Evolutionary conservation across 53 echinoderm and acorn worm genomes (phyloP).

Genomic region (Crossaster papposus): DNA sequence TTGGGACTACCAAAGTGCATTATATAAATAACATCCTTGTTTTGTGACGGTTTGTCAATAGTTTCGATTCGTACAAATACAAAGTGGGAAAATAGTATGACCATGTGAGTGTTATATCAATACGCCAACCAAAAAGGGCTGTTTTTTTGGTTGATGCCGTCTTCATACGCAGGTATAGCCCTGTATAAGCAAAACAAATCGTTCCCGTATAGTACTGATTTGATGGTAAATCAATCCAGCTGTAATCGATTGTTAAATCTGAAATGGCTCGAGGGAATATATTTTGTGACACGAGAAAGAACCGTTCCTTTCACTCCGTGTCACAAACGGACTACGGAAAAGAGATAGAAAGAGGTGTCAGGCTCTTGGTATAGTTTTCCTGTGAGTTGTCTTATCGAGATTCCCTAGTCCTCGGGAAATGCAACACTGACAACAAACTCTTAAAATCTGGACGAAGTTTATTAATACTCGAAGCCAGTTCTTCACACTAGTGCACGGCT

Average conservation of each 20-base stretch:
- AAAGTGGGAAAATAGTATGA: background rate
- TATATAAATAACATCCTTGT: too few relatives aligned
- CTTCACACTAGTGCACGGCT: background rate
- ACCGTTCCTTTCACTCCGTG: background rate
- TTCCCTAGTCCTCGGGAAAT: background rate
- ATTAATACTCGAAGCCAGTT: background rate
- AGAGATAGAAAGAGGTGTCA: background rate
- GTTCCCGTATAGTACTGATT: background rate
- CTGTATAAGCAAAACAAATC: background rate
- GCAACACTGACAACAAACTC: slow-evolving; percentile 5
- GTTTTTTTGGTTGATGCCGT: background rate
- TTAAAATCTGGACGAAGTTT: background rate
- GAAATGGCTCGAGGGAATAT: background rate
- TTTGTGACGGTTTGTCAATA: background rate
- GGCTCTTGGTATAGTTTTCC: background rate
- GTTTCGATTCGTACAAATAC: background rate
- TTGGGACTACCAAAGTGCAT: too few relatives aligned
- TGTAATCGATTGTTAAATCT: background rate
- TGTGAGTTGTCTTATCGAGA: slow-evolving; percentile 8
- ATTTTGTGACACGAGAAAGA: background rate
- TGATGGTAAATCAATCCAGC: background rate
- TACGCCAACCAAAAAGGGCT: background rate
- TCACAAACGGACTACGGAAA: background rate
- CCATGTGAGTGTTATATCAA: background rate
- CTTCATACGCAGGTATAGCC: background rate